Conservation (phyloP, 2,888 invertebrate species). For the Pandemis heparana region DNA sequence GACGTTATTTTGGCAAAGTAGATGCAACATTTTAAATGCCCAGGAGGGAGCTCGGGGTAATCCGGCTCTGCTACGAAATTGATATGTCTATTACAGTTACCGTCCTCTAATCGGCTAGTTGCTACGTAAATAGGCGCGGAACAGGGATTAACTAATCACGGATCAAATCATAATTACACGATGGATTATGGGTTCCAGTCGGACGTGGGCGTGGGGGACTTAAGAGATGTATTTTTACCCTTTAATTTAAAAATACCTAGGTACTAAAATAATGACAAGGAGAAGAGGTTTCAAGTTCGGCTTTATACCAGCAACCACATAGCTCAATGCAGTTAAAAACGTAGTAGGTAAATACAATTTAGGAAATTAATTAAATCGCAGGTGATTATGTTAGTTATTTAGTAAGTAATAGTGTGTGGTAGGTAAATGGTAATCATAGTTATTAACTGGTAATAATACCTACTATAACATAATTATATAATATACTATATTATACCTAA, state of each 20-base stretch:
- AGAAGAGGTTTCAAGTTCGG: too few relatives aligned
- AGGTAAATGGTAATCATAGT: too few relatives aligned
- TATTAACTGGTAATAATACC: too few relatives aligned
- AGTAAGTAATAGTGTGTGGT: too few relatives aligned
- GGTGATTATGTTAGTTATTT: too few relatives aligned
- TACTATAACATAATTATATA: too few relatives aligned
- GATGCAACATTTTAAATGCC: constrained; percentile 63
- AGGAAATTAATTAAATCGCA: too few relatives aligned
- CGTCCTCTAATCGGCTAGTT: constrained; percentile 43
- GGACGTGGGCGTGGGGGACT: constrained; percentile 16
- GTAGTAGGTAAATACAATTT: too few relatives aligned
- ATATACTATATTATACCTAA: not conserved
- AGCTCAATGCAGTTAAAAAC: too few relatives aligned
- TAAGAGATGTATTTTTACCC: not conserved
- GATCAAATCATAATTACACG: constrained; percentile 39
- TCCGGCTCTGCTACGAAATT: constrained; percentile 40
- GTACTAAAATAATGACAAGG: too few relatives aligned
- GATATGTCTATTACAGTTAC: constrained; percentile 47
- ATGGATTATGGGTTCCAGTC: constrained; percentile 18
- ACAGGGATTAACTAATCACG: constrained; percentile 39
- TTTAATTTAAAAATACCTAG: not conserved
- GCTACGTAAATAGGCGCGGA: constrained; percentile 32
- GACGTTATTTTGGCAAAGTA: constrained; percentile 65
- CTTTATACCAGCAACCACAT: too few relatives aligned
- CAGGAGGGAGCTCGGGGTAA: constrained; percentile 40